Percentiles rank a stretch among this genome's conserved stretches.
Conservation (phyloP, 2,888 invertebrate genomes). For the Hyposoter didymator region DNA sequence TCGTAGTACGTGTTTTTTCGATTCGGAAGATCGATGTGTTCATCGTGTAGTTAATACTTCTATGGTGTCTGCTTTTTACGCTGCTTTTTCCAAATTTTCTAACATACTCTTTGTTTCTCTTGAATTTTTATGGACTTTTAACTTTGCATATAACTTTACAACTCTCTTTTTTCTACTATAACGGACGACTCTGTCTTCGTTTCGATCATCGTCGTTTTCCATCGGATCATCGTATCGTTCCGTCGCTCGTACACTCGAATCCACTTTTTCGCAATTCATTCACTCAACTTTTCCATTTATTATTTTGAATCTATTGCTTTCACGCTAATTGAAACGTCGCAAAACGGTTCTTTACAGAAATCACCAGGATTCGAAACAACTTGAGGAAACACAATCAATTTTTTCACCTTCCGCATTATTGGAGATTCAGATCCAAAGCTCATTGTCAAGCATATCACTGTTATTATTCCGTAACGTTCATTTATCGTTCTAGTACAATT, state of each 20-base stretch:
- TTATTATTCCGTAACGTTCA: not conserved
- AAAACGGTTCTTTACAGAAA: not conserved
- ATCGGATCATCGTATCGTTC: constrained; percentile 44
- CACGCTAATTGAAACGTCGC: constrained; percentile 9
- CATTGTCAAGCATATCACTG: not conserved
- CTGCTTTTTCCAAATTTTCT: constrained; percentile 53
- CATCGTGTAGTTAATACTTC: constrained; percentile 61
- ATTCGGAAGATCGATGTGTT: constrained; percentile 52
- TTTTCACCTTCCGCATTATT: not conserved
- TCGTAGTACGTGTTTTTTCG: constrained; percentile 65
- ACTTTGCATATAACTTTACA: not conserved
- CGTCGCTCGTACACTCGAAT: constrained; percentile 14
- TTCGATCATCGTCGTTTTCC: constrained; percentile 60
- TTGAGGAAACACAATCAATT: constrained; percentile 16
- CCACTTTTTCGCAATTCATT: not conserved
- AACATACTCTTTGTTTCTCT: constrained; percentile 20
- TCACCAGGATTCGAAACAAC: constrained; percentile 10
- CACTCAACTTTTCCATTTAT: constrained; percentile 1
- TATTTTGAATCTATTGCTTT: not conserved
- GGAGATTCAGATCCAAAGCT: not conserved
- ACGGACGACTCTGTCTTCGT: constrained; percentile 51
- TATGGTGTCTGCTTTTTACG: constrained; percentile 61
- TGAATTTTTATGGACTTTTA: constrained; percentile 6
- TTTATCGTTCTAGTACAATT: not conserved
- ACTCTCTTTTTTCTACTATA: constrained; percentile 16